phyloP scores from a whole-genome alignment of 2,888 invertebrate genomes.

The Watsonalla cultraria region DNA sequence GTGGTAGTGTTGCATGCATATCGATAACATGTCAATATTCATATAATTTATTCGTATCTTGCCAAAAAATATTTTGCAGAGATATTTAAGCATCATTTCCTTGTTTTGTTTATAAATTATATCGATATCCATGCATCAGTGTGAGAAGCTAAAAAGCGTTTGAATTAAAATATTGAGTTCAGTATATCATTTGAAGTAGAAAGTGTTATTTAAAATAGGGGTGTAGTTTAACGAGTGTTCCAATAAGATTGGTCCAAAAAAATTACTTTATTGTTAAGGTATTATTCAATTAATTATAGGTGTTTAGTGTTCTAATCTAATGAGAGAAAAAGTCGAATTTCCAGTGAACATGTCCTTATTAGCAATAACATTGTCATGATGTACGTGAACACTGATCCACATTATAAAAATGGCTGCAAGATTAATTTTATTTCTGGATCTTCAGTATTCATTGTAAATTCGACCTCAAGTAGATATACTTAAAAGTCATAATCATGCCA shows the following conservation, averaged over 20 bases:
- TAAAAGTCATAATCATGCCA: slow-evolving; percentile 12
- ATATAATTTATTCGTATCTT: too few relatives aligned
- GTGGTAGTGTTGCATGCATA: slow-evolving; percentile 29
- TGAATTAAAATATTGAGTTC: slow-evolving; percentile 22
- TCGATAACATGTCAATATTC: slow-evolving; percentile 8
- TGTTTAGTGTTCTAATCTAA: background rate
- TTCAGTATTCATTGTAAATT: background rate
- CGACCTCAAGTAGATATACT: slow-evolving; percentile 9
- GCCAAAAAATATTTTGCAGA: too few relatives aligned
- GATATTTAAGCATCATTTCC: background rate
- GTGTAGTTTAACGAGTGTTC: background rate
- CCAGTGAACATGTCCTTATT: background rate
- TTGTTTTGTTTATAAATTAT: too few relatives aligned
- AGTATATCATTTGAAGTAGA: slow-evolving; percentile 6
- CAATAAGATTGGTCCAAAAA: background rate
- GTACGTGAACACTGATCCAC: too few relatives aligned
- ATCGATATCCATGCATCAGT: slow-evolving; percentile 29
- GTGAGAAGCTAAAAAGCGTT: slow-evolving; percentile 62
- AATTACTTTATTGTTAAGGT: too few relatives aligned
- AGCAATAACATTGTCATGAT: background rate
- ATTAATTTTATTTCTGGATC: background rate
- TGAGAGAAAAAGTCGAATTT: background rate
- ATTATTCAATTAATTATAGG: background rate
- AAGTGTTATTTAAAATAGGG: background rate
- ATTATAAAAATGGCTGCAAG: background rate